Percentiles rank a stretch among this genome's conserved stretches.
phyloP scores from a whole-genome alignment of 1,140 invertebrate species.

The Drosophila tani region DNA sequence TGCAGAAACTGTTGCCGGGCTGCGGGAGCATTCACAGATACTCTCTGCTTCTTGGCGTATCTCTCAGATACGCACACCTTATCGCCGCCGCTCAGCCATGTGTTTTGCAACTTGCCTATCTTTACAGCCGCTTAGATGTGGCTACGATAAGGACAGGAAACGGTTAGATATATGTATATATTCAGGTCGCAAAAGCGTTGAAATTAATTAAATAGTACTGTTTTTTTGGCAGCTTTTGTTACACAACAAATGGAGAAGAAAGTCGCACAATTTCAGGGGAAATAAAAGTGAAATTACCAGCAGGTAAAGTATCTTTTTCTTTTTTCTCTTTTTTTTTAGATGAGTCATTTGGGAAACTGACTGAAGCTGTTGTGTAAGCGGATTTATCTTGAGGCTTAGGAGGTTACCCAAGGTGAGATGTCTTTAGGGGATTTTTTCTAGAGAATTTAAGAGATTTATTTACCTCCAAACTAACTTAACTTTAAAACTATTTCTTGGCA shows the following conservation, averaged over 20 bases:
- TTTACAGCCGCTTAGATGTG: constrained; percentile 23
- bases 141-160: constrained; percentile 26
- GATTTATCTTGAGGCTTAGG: background rate
- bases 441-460: background rate
- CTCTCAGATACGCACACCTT: constrained; percentile 59
- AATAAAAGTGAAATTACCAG: constrained; percentile 69
- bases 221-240: constrained; percentile 22
- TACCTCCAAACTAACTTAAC: constrained; percentile 6
- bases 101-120: constrained; percentile 63
- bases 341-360: constrained; percentile 60
- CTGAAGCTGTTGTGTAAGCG: constrained; percentile 29
- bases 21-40: constrained; percentile 61
- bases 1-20: constrained; percentile 25
- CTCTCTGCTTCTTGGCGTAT: constrained; percentile 31
- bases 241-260: constrained; percentile 55
- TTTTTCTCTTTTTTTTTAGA: constrained; percentile 32
- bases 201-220: constrained; percentile 26
- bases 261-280: constrained; percentile 53
- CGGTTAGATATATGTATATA: background rate
- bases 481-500: too few relatives aligned
- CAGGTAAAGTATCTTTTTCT: constrained; percentile 16
- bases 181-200: background rate
- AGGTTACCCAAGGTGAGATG: background rate
- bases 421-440: background rate
- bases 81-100: constrained; percentile 53